These are phyloP conservation scores for Lithophane semibrunnea DNA, from an alignment of 2,888 invertebrate species.

Conservation along the genomic window DNA sequence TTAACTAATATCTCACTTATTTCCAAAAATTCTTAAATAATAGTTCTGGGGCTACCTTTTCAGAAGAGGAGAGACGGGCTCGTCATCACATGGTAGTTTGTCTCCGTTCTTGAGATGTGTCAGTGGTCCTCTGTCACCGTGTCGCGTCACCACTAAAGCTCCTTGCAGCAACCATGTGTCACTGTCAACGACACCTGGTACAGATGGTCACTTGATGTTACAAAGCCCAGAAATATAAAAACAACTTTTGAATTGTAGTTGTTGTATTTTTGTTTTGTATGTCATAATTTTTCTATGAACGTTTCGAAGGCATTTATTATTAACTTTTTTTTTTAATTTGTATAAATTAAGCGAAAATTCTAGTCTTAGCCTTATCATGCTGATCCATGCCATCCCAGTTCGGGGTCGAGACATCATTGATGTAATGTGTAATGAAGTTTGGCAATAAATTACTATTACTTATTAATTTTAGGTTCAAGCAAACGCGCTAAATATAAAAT, in stretches of 20 bases:
- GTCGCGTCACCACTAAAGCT: slow-evolving; percentile 94
- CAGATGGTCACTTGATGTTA: background rate
- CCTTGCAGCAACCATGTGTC: slow-evolving; percentile 93
- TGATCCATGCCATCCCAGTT: too few relatives aligned
- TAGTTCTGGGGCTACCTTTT: slow-evolving; percentile 73
- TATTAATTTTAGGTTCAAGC: too few relatives aligned
- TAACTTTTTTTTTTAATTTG: too few relatives aligned
- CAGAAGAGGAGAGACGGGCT: slow-evolving; percentile 80
- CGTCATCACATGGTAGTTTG: slow-evolving; percentile 93
- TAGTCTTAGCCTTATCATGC: too few relatives aligned
- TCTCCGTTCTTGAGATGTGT: slow-evolving; percentile 95
- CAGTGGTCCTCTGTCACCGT: slow-evolving; percentile 97
- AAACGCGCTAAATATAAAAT: too few relatives aligned
- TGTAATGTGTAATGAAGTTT: too few relatives aligned
- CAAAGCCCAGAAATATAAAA: background rate
- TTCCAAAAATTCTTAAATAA: background rate
- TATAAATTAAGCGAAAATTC: too few relatives aligned
- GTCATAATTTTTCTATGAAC: background rate
- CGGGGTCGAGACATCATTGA: too few relatives aligned
- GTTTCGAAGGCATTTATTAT: background rate
- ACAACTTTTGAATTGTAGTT: background rate
- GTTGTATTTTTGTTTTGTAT: background rate
- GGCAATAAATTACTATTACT: too few relatives aligned
- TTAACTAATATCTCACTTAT: too few relatives aligned
- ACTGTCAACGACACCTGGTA: slow-evolving; percentile 81